Base-by-base conservation (phyloP, 2,797 vertebrate genomes). In the Cheirogaleus major region DNA sequence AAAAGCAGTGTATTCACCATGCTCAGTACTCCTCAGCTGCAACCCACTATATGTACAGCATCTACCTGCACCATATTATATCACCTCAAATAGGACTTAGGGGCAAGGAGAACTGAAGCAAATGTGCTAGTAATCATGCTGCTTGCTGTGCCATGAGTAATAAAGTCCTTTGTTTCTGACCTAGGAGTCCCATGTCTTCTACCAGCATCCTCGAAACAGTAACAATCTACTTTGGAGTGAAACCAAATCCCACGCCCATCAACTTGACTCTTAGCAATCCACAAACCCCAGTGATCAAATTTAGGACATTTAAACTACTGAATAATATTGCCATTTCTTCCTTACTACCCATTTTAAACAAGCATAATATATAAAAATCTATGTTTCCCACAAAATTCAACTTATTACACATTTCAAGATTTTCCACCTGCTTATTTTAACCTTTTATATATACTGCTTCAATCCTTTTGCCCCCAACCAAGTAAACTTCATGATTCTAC, bases 401-500 rank as follows among this genome's bases (percentile, higher is more conserved):
- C 27, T 87, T 83, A 69, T 4, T 57, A 7, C 17, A 18, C 32
- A 85, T 78, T 91, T 73, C 18, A 93, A 67, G 80, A 27, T 70
- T 80, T 76, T 73, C 61, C 14, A 80, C 50, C 38, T 35, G 5
- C 15, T 92, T 79, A 80, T 80, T 63, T 93, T 80, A 87, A 48
- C 45, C 22, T 23, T 38, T 50, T 78, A 50, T 59, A 93, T 78
- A 50, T 59, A 93, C 45, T 69, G 13, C 35, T 86, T 45, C 52
- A 70, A 76, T 52, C 55, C 23, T 85, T 95, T 73, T 78, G 13
- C 52, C 50, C 20, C 65, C 27, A 81, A 78, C n/a, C 43, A 95
- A 93, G 59, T 88, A 93, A 86, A 32, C 18, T 91, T 89, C 50
- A 95, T 73, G 14, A 61, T 93, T 81, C 72, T 92, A 95, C 23